Conservation (phyloP, 2,797 vertebrate species). For the Chrosomus eos region DNA sequence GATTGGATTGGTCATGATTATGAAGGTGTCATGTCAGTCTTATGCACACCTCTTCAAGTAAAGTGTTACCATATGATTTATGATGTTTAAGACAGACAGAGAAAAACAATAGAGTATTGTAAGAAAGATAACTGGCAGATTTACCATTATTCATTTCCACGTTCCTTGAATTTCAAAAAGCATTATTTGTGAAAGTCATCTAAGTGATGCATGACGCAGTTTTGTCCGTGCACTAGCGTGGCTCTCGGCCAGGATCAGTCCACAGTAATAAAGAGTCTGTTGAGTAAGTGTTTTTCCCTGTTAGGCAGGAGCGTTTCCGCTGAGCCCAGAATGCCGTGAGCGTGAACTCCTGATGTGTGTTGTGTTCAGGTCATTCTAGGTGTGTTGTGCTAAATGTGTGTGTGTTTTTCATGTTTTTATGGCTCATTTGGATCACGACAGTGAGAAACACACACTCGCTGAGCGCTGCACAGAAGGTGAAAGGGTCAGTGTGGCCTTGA, state of each 20-base stretch:
- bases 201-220: slow-evolving; percentile 16
- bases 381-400: background rate
- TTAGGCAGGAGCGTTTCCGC: slow-evolving; percentile 7
- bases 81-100: background rate
- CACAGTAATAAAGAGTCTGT: slow-evolving; percentile 13
- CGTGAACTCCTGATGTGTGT: background rate
- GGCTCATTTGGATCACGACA: background rate
- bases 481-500: slow-evolving; percentile 51
- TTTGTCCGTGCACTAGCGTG: background rate
- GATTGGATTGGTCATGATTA: too few species aligned
- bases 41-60: too few species aligned
- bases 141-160: background rate
- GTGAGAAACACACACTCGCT: background rate
- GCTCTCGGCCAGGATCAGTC: slow-evolving; percentile 14
- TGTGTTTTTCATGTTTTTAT: background rate
- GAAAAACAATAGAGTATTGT: background rate
- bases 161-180: background rate
- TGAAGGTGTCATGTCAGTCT: too few species aligned
- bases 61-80: too few species aligned
- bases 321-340: background rate
- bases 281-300: slow-evolving; percentile 7
- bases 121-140: slow-evolving; percentile 9
- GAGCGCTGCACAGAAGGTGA: background rate
- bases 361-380: background rate
- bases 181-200: slow-evolving; percentile 29